Evolutionary conservation across 2,797 vertebrate genomes (phyloP).

Genomic region (Bovichtus diacanthus): DNA sequence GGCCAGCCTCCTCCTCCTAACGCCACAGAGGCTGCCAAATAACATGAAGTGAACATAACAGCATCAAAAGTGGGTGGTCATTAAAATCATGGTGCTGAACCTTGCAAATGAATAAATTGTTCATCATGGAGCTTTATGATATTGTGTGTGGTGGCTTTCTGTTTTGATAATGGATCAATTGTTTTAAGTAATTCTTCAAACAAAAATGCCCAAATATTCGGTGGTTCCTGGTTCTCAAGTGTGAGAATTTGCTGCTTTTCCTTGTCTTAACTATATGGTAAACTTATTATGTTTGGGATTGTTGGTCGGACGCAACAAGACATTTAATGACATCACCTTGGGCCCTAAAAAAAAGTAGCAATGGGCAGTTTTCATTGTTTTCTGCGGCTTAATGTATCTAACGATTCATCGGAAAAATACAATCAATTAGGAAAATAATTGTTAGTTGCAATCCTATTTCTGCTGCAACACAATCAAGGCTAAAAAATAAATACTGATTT

Average conservation of each 20-base stretch:
- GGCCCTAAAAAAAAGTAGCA: not conserved
- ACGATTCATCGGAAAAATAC: not conserved
- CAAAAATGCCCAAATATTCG: not conserved
- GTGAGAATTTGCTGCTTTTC: not conserved
- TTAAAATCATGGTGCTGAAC: slow-evolving; percentile 46
- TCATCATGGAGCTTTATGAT: slow-evolving; percentile 17
- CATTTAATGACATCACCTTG: not conserved
- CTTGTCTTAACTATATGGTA: not conserved
- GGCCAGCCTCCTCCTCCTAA: slow-evolving; percentile 56
- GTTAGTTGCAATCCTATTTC: not conserved
- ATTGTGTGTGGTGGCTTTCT: not conserved
- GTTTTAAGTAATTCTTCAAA: not conserved
- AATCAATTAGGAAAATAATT: not conserved
- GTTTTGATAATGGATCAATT: not conserved
- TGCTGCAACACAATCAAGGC: not conserved
- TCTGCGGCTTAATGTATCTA: not conserved
- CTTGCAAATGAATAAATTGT: slow-evolving; percentile 21
- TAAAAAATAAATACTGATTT: not conserved
- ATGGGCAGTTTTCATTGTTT: not conserved
- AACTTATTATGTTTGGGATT: not conserved
- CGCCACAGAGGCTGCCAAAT: slow-evolving; percentile 62
- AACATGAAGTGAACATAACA: slow-evolving; percentile 47
- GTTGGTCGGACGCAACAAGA: not conserved
- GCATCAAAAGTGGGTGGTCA: slow-evolving; percentile 47
- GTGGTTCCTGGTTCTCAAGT: not conserved